Evolutionary conservation across 2,888 invertebrate genomes (phyloP).

Genomic region (Mongoloraphidia duomilia): DNA sequence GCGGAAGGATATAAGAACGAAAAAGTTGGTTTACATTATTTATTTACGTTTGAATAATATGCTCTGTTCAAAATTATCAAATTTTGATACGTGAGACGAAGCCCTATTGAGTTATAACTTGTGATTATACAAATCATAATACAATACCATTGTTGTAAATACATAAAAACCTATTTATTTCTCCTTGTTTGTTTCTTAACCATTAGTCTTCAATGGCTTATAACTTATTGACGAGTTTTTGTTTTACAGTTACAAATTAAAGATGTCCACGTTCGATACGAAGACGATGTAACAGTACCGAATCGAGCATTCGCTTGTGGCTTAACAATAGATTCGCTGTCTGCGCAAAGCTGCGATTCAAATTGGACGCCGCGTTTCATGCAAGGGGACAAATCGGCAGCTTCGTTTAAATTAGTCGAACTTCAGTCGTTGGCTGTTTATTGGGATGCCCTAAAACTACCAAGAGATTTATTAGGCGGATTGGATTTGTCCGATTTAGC

Average conservation of each 20-base stretch:
- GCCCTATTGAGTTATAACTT: no score
- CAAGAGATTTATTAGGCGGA: conserved; percentile 46
- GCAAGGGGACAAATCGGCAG: conserved; percentile 39
- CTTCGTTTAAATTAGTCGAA: conserved; percentile 81
- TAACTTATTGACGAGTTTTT: background rate
- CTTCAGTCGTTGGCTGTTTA: conserved; percentile 78
- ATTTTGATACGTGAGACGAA: no score
- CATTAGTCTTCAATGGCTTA: no score
- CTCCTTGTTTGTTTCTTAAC: no score
- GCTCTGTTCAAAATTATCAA: no score
- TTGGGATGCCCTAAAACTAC: conserved; percentile 61
- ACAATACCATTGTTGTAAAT: no score
- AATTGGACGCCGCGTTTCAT: conserved; percentile 66
- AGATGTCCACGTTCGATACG: conserved; percentile 93
- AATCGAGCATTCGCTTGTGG: conserved; percentile 70
- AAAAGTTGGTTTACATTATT: no score
- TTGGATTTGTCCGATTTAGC: conserved; percentile 54
- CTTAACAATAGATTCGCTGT: conserved; percentile 69
- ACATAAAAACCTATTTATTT: no score
- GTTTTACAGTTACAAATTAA: conserved; percentile 64
- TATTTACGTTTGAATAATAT: no score
- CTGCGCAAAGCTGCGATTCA: conserved; percentile 85
- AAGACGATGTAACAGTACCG: conserved; percentile 64
- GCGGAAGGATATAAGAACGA: no score
- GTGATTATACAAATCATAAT: no score